Evolutionary conservation across 2,888 invertebrate genomes (phyloP), one percentile per base, ranked within the genome.

Genomic region (Sclerodermus sp.): DNA sequence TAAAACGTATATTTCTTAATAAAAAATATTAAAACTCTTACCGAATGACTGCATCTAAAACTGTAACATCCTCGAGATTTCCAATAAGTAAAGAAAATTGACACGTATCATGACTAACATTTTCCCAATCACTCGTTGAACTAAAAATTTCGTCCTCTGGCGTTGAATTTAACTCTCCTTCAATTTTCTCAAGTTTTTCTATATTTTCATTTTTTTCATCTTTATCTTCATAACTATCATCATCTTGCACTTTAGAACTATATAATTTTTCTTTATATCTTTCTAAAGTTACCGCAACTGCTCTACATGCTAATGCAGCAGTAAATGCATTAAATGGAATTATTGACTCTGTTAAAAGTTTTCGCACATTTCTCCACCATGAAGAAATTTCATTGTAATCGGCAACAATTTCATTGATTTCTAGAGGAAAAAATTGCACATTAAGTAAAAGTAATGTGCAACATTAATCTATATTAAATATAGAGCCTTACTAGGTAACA

Each of bases 21-120:
- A n/a, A 23, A 8, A 36, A 49, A 53, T 38, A 17, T 43, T 48
- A 32, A 17, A 23, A 10, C 18, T 17, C 36, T 60, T 58, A 78
- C 77, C 74, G 71, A 8, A 89, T 77, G 46, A 92, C 83, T 62
- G 88, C 83, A 79, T 89, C 88, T 12, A 95, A 81, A 46, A 92
- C 83, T 1, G 93, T 86, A 55, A 93, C 84, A 74, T 96, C 94
- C 76, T 96, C 95, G 40, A 96, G 81, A 80, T 94, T 94, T 46
- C 90, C 91, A 36, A 93, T 89, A 1, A 96, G 80, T 42, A 93
- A 80, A 13, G 90, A 89, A 91, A 96, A 96, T 71, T 90, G 87
- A 37, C 93, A 89, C 65, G 87, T 86, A 71, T 96, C 96, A 60
- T 89, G 86, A 1, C 92, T 89, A 45, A 94, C 85, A 45, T 87